These are phyloP conservation scores for Ia io DNA, from an alignment of 2,113 vertebrate species.

Conservation along the genomic window DNA sequence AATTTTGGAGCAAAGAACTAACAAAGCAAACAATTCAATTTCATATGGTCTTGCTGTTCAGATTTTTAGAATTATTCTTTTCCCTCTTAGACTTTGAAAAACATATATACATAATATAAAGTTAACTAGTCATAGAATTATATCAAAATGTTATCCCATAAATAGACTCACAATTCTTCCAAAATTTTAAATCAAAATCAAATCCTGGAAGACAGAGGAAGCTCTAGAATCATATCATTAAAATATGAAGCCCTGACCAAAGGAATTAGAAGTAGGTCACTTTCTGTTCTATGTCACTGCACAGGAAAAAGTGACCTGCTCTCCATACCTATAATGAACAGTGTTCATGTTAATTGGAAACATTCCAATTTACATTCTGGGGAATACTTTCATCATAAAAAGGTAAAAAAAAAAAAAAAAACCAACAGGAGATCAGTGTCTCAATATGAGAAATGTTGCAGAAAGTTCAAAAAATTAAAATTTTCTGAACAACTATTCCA, in stretches of 20 bases:
- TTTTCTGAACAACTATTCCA: neutral
- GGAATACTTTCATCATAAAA: neutral
- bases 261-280: neutral
- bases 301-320: neutral
- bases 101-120: neutral
- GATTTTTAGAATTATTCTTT: constrained; percentile 18
- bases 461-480: neutral
- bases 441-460: neutral
- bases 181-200: constrained; percentile 22
- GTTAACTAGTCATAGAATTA: neutral
- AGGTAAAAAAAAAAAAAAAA: neutral
- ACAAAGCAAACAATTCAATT: neutral
- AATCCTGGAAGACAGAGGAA: neutral
- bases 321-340: neutral
- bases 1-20: neutral
- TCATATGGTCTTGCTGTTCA: neutral
- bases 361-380: neutral
- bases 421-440: neutral
- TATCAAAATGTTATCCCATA: neutral
- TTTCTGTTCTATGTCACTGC: neutral
- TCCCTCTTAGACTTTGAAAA: neutral
- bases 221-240: neutral
- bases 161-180: neutral
- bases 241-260: neutral
- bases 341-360: neutral